Base-by-base conservation (phyloP, 1,140 invertebrate species). In the Platorchestia sp. region DNA sequence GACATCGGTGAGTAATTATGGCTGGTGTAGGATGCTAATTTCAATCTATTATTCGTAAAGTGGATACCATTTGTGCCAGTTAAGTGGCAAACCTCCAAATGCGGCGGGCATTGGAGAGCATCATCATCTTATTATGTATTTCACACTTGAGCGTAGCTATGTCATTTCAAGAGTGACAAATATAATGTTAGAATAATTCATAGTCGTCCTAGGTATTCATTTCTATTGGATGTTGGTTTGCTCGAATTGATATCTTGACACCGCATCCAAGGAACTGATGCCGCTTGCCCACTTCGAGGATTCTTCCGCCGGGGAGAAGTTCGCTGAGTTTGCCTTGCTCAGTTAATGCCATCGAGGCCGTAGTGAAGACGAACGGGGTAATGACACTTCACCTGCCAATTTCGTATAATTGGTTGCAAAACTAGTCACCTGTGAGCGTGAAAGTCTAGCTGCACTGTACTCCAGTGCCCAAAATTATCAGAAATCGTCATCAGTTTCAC, bases 51-150 rank as follows among this genome's bases (percentile, higher is more conserved):
- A 89, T 89, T 43, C 3, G n/a, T 89, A 89, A 89, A 89, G 87
- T 89, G 87, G 87, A 44, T 89, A 89, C 87, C 87, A 89, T 89
- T 89, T 89, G 87, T 42, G 87, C 87, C n/a, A 89, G 87, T 89
- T 75, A 89, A 89, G 87, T 89, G 87, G 87, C 87, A 89, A 89
- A 44, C 41, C 87, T 89, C 87, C 87, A 89, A 89, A 89, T 89
- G 87, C 43, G 87, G 87, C 59, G 59, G 59, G 59, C 27, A 75
- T 75, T 6, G 27, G 59, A 75, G 59, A 75, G 7, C 59, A 75
- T 75, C 59, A n/a, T n/a, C n/a, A n/a, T n/a, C 19, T 51, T 7
- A 19, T 75, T 36, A 75, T 19, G 59, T 36, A 75, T 75, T 75
- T 75, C 59, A 75, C 7, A 75, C 7, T 75, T 75, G 59, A 22